Conservation (phyloP, 1,140 invertebrate genomes). For the Bilobella aurantiaca region DNA sequence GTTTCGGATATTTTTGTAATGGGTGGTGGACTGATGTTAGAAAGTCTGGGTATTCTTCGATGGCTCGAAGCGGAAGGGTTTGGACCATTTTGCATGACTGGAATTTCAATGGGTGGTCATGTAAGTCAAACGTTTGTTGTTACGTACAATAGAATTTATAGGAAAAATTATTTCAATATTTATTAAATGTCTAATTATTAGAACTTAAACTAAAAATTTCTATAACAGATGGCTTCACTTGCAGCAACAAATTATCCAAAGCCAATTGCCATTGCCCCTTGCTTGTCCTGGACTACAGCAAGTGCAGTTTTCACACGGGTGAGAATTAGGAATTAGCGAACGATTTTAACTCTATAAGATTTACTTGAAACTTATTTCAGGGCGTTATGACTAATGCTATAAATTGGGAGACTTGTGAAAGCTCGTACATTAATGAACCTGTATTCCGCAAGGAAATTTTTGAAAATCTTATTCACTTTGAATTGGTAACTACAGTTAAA, state of each 20-base stretch:
- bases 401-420: constrained; percentile 81
- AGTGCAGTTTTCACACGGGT: constrained; percentile 89
- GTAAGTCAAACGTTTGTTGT: background rate
- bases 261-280: constrained; percentile 83
- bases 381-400: constrained; percentile 89
- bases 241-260: constrained; percentile 90
- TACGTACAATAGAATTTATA: background rate
- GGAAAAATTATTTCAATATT: constrained; percentile 3
- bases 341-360: too few species aligned
- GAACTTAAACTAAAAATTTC: background rate
- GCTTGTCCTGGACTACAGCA: constrained; percentile 93
- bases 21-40: constrained; percentile 91
- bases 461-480: constrained; percentile 55
- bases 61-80: constrained; percentile 82
- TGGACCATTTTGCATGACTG: constrained; percentile 83
- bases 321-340: too few species aligned
- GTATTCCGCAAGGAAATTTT: constrained; percentile 68
- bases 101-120: constrained; percentile 99
- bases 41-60: constrained; percentile 80
- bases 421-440: constrained; percentile 76
- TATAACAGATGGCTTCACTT: constrained; percentile 82
- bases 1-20: constrained; percentile 98
- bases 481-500: background rate
- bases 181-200: background rate
- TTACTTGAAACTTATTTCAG: constrained; percentile 42